Evolutionary conservation across 2,888 invertebrate genomes (phyloP).

Genomic region (Abrostola tripartita): DNA sequence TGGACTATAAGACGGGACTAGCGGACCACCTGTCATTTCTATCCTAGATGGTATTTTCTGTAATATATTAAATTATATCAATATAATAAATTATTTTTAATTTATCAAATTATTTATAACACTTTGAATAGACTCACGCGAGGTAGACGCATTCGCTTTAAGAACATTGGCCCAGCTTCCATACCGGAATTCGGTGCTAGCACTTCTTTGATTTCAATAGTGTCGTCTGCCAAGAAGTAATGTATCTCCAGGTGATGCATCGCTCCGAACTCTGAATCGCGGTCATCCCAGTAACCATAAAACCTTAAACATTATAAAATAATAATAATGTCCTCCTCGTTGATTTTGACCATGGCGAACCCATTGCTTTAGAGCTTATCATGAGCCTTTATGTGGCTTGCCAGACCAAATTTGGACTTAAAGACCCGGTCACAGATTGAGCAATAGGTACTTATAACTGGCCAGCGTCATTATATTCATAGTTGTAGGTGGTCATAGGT

Average conservation of each 20-base stretch:
- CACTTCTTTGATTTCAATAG: slow-evolving; percentile 95
- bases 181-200: slow-evolving; percentile 91
- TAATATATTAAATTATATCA: slow-evolving; percentile 19
- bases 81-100: too few species aligned
- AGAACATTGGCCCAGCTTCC: slow-evolving; percentile 91
- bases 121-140: slow-evolving; percentile 86
- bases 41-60: slow-evolving; percentile 79
- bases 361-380: too few species aligned
- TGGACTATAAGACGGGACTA: slow-evolving; percentile 88
- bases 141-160: slow-evolving; percentile 93
- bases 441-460: too few species aligned
- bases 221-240: slow-evolving; percentile 96
- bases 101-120: background rate
- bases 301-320: too few species aligned
- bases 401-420: too few species aligned
- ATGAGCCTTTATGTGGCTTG: too few species aligned
- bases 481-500: too few species aligned
- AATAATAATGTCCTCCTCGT: too few species aligned
- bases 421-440: too few species aligned
- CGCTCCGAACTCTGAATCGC: slow-evolving; percentile 92
- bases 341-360: too few species aligned
- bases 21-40: slow-evolving; percentile 81
- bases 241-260: slow-evolving; percentile 93
- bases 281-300: slow-evolving; percentile 97
- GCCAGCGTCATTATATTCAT: too few species aligned